Conservation (phyloP, 2,113 vertebrate genomes). For the Tautogolabrus adspersus region DNA sequence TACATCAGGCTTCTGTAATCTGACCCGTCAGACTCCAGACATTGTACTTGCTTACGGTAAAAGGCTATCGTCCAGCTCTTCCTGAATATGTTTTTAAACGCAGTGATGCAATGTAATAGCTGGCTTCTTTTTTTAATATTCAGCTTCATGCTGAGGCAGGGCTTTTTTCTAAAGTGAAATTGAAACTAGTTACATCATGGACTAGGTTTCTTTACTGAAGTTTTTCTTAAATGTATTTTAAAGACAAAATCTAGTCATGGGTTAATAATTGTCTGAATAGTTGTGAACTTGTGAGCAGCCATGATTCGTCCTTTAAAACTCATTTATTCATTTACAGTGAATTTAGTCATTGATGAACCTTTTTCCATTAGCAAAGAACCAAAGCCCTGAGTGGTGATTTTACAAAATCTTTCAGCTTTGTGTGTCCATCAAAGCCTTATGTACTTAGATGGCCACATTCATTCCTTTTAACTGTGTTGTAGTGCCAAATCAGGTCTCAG, state of each 20-base stretch:
- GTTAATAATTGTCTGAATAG: not conserved
- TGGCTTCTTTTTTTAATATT: not conserved
- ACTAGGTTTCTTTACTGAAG: not conserved
- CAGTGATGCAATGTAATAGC: not conserved
- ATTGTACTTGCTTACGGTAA: conserved; percentile 63
- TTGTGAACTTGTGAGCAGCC: not conserved
- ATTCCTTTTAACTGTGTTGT: no score
- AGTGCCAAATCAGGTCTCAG: no score
- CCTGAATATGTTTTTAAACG: conserved; percentile 3
- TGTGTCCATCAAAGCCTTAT: not conserved
- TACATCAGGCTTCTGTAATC: not conserved
- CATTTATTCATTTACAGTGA: no score
- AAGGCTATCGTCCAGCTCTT: conserved; percentile 64
- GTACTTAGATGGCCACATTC: conserved; percentile 30
- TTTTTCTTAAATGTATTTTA: not conserved
- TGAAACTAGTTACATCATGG: not conserved
- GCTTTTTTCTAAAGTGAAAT: not conserved
- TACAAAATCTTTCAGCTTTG: no score
- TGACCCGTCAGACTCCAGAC: conserved; percentile 69
- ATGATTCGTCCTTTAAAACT: not conserved
- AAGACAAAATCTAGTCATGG: not conserved
- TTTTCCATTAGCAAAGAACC: no score
- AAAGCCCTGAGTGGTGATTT: no score
- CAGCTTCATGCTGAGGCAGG: not conserved
- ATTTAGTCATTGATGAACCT: no score